Conservation (phyloP, 2,113 vertebrate genomes). For the Nicator chloris region DNA sequence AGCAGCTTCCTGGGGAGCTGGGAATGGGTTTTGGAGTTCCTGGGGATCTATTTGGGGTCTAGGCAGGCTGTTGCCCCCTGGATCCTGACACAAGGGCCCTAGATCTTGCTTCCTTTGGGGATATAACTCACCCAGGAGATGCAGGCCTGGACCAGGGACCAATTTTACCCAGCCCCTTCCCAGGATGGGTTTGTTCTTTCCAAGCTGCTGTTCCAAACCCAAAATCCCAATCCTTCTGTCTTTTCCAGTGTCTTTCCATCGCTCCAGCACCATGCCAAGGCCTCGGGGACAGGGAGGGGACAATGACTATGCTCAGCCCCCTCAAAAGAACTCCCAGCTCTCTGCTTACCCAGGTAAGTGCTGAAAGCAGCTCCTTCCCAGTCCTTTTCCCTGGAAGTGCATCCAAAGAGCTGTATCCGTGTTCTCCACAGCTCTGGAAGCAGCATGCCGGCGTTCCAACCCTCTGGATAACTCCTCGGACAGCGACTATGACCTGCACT, state of each 20-base stretch:
- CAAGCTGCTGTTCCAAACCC: neutral
- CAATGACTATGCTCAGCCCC: conserved; percentile 62
- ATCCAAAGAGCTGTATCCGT: rapidly evolving
- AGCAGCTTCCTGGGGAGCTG: neutral
- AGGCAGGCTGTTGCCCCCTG: rapidly evolving
- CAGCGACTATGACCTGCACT: conserved; percentile 70
- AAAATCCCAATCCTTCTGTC: neutral
- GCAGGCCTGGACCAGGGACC: rapidly evolving
- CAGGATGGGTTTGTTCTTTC: rapidly evolving
- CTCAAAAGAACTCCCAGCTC: conserved; percentile 19
- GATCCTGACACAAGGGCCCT: neutral
- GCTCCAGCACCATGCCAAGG: conserved; percentile 30
- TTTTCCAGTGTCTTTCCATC: conserved; percentile 72
- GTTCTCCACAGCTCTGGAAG: conserved; percentile 58
- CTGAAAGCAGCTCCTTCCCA: rapidly evolving
- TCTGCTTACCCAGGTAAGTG: conserved; percentile 60
- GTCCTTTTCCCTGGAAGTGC: neutral
- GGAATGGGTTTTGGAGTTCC: neutral
- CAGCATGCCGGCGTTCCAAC: neutral
- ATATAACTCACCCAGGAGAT: neutral
- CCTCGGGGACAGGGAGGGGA: neutral
- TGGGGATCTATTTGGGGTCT: neutral
- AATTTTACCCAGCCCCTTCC: neutral
- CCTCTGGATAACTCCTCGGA: conserved; percentile 70
- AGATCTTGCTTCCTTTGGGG: neutral